phyloP scores from a whole-genome alignment of 2,113 vertebrate species.

The Argyrosomus japonicus region DNA sequence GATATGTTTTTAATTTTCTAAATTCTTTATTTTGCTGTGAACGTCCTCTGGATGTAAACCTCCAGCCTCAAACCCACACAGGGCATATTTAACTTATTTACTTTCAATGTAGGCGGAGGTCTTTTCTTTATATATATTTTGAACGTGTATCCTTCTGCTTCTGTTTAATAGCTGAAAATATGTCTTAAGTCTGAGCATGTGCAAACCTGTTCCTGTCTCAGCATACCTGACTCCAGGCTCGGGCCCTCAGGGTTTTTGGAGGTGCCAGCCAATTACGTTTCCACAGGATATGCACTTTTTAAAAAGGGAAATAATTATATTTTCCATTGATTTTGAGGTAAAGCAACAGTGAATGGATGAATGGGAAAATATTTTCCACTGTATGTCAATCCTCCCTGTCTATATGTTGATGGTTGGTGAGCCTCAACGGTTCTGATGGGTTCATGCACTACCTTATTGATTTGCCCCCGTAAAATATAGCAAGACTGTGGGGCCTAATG shows the following conservation, averaged over 20 bases:
- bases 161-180: not conserved
- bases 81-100: conserved; percentile 9
- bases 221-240: not conserved
- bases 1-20: not conserved
- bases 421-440: conserved; percentile 16
- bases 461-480: conserved; percentile 18
- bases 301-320: not conserved
- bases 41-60: not conserved
- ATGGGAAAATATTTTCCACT: not conserved
- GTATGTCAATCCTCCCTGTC: not conserved
- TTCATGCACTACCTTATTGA: conserved; percentile 40
- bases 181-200: conserved; percentile 17
- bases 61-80: conserved; percentile 11
- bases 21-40: not conserved
- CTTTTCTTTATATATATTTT: conserved; percentile 5
- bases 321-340: not conserved
- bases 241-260: conserved; percentile 17
- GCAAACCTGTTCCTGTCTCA: conserved; percentile 6
- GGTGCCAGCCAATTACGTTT: not conserved
- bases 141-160: conserved; percentile 4
- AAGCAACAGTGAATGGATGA: not conserved
- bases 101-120: not conserved
- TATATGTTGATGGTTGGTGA: conserved; percentile 21
- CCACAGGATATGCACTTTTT: conserved; percentile 19
- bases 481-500: conserved; percentile 31